Conservation (phyloP, 2,888 invertebrate genomes). For the Phortica okadai region DNA sequence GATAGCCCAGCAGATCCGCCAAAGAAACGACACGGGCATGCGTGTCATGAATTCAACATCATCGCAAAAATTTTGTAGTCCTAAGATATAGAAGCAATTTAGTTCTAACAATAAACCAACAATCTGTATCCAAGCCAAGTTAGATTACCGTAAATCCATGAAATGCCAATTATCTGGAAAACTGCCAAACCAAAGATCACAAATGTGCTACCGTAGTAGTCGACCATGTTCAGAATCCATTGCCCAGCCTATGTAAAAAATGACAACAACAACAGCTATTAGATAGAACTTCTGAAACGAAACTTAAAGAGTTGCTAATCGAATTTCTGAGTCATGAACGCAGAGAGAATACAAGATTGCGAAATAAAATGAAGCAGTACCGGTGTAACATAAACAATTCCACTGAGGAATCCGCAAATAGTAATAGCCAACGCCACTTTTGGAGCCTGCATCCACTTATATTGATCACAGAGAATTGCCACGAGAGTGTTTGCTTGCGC, state of each 20-base stretch:
- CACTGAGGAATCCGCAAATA: slow-evolving; percentile 80
- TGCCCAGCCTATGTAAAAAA: slow-evolving; percentile 78
- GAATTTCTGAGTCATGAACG: no score
- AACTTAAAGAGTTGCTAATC: no score
- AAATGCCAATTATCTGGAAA: slow-evolving; percentile 78
- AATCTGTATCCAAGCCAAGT: no score
- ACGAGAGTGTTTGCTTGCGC: slow-evolving; percentile 83
- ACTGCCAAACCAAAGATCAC: slow-evolving; percentile 79
- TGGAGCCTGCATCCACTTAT: slow-evolving; percentile 80
- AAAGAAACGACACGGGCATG: slow-evolving; percentile 82
- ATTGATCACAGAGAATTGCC: slow-evolving; percentile 82
- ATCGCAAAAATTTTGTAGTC: slow-evolving; percentile 80
- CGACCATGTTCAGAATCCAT: slow-evolving; percentile 79
- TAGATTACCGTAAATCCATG: slow-evolving; percentile 79
- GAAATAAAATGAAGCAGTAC: slow-evolving; percentile 73
- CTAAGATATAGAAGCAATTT: slow-evolving; percentile 60
- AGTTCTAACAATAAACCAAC: no score
- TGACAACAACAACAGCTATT: slow-evolving; percentile 9
- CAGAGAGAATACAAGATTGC: no score
- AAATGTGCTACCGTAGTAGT: slow-evolving; percentile 80
- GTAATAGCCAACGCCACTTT: slow-evolving; percentile 79
- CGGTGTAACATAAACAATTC: slow-evolving; percentile 87
- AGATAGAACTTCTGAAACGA: neutral
- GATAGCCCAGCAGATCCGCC: slow-evolving; percentile 86
- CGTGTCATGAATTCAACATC: slow-evolving; percentile 89